phyloP scores from a whole-genome alignment of 1,140 invertebrate species.

The Geopemphigus sp. region DNA sequence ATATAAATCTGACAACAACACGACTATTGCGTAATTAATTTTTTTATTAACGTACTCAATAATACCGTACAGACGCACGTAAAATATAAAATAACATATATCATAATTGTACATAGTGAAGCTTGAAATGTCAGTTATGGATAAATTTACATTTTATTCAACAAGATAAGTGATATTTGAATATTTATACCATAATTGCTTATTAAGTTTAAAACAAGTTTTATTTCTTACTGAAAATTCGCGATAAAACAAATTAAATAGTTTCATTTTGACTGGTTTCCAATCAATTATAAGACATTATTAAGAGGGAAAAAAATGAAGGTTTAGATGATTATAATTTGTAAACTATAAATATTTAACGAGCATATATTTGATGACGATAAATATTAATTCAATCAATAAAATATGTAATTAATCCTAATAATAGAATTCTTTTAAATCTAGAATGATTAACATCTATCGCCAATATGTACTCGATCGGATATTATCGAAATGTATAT shows the following conservation, averaged over 20 bases:
- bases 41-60: conserved; percentile 11
- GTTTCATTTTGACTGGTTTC: not conserved
- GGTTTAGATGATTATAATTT: not conserved
- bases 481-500: not conserved
- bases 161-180: not conserved
- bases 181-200: not conserved
- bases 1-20: too few relatives aligned
- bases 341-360: not conserved
- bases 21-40: not conserved
- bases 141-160: not conserved
- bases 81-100: not conserved
- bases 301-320: not conserved
- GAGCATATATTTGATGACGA: not conserved
- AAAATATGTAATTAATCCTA: not conserved
- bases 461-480: not conserved
- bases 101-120: not conserved
- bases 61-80: not conserved
- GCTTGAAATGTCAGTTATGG: not conserved
- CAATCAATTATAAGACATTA: not conserved
- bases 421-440: too few relatives aligned
- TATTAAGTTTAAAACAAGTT: not conserved
- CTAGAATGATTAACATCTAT: not conserved
- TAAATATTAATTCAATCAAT: not conserved
- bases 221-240: not conserved
- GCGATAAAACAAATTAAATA: not conserved